These are phyloP conservation scores for Philonicus albiceps DNA, from an alignment of 2,888 invertebrate genomes.

Conservation along the genomic window DNA sequence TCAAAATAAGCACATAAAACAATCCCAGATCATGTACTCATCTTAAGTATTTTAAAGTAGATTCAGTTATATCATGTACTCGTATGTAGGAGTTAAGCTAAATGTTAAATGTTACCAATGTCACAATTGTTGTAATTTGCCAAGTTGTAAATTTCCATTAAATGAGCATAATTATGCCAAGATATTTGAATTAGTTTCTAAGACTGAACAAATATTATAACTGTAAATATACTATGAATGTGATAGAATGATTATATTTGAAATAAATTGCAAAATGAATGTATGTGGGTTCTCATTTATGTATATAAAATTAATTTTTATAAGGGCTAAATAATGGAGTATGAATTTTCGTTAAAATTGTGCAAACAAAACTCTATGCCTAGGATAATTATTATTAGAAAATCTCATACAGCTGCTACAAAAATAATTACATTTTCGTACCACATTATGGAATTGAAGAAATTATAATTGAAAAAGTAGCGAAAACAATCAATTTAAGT, in stretches of 20 bases:
- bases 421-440: not conserved
- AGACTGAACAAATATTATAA: not conserved
- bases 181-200: not conserved
- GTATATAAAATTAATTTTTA: not conserved
- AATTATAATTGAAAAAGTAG: not conserved
- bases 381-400: not conserved
- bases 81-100: not conserved
- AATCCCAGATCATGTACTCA: not conserved
- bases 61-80: not conserved
- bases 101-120: not conserved
- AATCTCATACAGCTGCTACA: not conserved
- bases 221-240: not conserved
- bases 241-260: not conserved
- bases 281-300: not conserved
- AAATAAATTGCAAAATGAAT: not conserved
- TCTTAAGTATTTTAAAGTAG: not conserved
- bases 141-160: not conserved
- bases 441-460: not conserved
- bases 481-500: not conserved
- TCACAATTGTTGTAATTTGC: not conserved
- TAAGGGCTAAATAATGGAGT: not conserved
- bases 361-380: not conserved
- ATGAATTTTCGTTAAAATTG: not conserved
- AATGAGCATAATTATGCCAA: not conserved
- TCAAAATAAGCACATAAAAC: not conserved